Evolutionary conservation across 2,797 vertebrate genomes (phyloP).

Genomic region (Lacerta agilis): DNA sequence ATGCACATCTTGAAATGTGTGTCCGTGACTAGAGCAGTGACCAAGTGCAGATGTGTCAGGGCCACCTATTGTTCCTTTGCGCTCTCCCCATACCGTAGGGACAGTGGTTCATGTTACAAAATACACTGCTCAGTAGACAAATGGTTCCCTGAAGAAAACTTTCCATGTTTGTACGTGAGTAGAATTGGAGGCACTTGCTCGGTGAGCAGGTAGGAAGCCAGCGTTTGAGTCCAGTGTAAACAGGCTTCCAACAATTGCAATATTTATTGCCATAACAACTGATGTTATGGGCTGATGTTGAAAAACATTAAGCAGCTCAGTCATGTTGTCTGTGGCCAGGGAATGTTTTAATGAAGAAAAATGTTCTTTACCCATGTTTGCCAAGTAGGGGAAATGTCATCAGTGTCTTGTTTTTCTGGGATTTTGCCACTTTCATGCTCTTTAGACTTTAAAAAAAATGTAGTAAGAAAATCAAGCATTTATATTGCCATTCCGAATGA

Average conservation of each 20-base stretch:
- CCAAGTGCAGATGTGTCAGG: background rate
- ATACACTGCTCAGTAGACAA: conserved; percentile 22
- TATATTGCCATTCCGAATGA: background rate
- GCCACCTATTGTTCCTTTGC: conserved; percentile 6
- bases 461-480: background rate
- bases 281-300: conserved; percentile 31
- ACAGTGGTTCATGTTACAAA: conserved; percentile 28
- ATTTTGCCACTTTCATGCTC: conserved; percentile 24
- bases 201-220: conserved; percentile 40
- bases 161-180: conserved; percentile 44
- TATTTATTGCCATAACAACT: conserved; percentile 71
- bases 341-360: background rate
- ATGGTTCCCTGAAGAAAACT: conserved; percentile 32
- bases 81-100: background rate
- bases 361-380: background rate
- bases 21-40: background rate
- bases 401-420: conserved; percentile 23
- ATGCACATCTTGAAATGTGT: background rate
- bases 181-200: background rate
- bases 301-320: conserved; percentile 37
- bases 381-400: conserved; percentile 14
- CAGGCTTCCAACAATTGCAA: conserved; percentile 44
- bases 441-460: background rate
- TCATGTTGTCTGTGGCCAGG: background rate
- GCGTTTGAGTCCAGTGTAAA: conserved; percentile 64